Evolutionary conservation across 2,888 invertebrate species (phyloP).

Genomic region (Troglohyphantes excavatus): DNA sequence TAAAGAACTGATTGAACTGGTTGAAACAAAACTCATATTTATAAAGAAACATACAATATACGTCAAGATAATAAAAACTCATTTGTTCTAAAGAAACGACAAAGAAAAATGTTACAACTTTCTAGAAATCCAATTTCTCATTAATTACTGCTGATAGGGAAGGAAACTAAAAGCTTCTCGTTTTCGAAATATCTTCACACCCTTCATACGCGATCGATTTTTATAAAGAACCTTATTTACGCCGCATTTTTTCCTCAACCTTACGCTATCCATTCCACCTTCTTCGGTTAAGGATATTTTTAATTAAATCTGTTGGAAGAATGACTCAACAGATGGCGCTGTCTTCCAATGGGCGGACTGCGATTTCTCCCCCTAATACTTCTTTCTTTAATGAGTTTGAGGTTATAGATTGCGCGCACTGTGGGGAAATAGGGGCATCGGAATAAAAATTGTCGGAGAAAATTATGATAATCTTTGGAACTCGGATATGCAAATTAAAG

Average conservation of each 20-base stretch:
- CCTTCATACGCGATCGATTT: conserved; percentile 40
- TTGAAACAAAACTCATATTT: too few relatives aligned
- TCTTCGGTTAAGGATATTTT: conserved; percentile 54
- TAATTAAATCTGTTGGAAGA: conserved; percentile 64
- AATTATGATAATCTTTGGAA: conserved; percentile 63
- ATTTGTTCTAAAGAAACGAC: conserved; percentile 23
- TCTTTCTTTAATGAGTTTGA: conserved; percentile 67
- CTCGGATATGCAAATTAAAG: conserved; percentile 65
- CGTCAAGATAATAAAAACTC: conserved; percentile 24
- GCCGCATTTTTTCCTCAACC: background rate
- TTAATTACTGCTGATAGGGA: conserved; percentile 52
- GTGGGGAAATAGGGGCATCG: conserved; percentile 11
- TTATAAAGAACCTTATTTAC: conserved; percentile 43
- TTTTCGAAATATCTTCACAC: conserved; percentile 47
- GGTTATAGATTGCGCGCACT: conserved; percentile 38
- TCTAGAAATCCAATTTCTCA: conserved; percentile 44
- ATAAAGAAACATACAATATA: too few relatives aligned
- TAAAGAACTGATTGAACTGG: too few relatives aligned
- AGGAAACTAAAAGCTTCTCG: conserved; percentile 19
- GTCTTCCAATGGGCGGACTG: conserved; percentile 13
- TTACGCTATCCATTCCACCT: conserved; percentile 30
- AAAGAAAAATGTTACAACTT: background rate
- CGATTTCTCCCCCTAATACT: conserved; percentile 64
- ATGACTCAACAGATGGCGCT: conserved; percentile 70
- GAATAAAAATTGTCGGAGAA: conserved; percentile 42